Conservation (phyloP, 2,797 vertebrate species). For the Lophius americanus region DNA sequence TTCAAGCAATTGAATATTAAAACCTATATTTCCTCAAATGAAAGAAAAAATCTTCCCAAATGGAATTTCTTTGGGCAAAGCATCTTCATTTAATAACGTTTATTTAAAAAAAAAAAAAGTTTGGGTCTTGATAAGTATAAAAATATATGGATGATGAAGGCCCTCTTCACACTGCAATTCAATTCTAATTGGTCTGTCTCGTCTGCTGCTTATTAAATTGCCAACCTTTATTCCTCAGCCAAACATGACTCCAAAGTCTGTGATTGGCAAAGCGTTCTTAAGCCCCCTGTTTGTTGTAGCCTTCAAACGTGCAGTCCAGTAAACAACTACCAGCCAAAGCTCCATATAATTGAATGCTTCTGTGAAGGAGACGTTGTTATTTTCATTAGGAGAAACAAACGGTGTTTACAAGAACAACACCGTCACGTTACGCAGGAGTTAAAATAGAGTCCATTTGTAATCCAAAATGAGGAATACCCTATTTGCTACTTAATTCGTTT, state of each 20-base stretch:
- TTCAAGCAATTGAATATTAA: conserved; percentile 40
- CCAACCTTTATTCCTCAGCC: conserved; percentile 11
- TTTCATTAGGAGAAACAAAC: conserved; percentile 64
- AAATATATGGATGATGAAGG: conserved; percentile 3
- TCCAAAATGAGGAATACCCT: conserved; percentile 19
- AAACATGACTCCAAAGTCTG: neutral
- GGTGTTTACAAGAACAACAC: conserved; percentile 42
- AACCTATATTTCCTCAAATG: conserved; percentile 23
- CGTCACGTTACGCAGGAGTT: conserved; percentile 10
- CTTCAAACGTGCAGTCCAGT: conserved; percentile 36
- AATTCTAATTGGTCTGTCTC: conserved; percentile 12
- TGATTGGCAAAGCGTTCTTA: conserved; percentile 3
- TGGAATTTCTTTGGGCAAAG: conserved; percentile 18
- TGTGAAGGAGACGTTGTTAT: conserved; percentile 49
- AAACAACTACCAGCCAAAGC: conserved; percentile 52
- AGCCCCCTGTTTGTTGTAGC: conserved; percentile 12
- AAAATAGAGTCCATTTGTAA: conserved; percentile 24
- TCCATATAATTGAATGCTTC: conserved; percentile 58
- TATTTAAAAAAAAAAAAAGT: neutral
- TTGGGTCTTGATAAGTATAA: neutral
- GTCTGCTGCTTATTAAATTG: conserved; percentile 13
- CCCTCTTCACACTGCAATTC: conserved; percentile 11
- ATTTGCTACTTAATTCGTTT: conserved; percentile 13
- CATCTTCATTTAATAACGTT: neutral
- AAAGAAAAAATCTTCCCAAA: neutral